Evolutionary conservation across 1,140 invertebrate species (phyloP).

Genomic region (Hyposmocoma kahamanoa): DNA sequence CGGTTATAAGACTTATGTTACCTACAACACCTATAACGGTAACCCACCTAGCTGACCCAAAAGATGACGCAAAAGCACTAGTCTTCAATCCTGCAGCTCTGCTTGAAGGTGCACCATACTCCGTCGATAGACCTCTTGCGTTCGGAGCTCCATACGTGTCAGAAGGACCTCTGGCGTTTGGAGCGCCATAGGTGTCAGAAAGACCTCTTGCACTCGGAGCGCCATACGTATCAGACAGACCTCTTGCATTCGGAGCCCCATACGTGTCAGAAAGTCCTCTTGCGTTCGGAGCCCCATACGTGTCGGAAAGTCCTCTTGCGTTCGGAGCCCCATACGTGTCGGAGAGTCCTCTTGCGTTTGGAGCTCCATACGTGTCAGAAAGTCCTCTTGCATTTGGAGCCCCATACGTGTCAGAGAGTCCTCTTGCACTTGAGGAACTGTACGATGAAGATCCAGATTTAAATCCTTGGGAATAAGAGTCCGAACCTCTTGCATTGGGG

Average conservation of each 20-base stretch:
- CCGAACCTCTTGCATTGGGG: conserved; percentile 29
- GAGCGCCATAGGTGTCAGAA: conserved; percentile 27
- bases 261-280: conserved; percentile 25
- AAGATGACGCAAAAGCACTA: conserved; percentile 38
- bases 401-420: conserved; percentile 38
- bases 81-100: conserved; percentile 26
- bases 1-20: no score
- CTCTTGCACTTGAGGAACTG: conserved; percentile 21
- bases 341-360: conserved; percentile 28
- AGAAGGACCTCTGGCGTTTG: conserved; percentile 26
- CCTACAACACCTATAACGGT: no score
- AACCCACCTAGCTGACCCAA: conserved; percentile 34
- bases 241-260: conserved; percentile 25
- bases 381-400: conserved; percentile 25
- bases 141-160: conserved; percentile 42
- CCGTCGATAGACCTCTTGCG: conserved; percentile 19
- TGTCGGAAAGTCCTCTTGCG: conserved; percentile 28
- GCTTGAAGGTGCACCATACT: conserved; percentile 23
- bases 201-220: conserved; percentile 18
- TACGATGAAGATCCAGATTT: conserved; percentile 29
- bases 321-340: conserved; percentile 25
- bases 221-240: conserved; percentile 28
- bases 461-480: conserved; percentile 29
- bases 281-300: conserved; percentile 37
- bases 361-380: conserved; percentile 30